Conservation (phyloP, 2,797 vertebrate species). For the Uromys caudimaculatus region DNA sequence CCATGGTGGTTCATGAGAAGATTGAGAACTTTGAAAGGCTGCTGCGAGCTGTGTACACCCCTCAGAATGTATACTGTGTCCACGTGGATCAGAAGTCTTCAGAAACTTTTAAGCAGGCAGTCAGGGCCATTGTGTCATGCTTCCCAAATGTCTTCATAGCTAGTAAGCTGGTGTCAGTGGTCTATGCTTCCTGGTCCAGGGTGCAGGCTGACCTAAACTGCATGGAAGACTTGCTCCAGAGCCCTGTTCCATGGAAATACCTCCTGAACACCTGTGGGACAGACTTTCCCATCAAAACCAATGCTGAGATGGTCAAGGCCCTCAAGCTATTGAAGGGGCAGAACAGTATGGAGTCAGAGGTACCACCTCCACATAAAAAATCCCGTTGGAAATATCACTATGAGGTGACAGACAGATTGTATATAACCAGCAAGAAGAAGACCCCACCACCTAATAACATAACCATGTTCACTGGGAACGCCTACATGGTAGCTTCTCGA, state of each 20-base stretch:
- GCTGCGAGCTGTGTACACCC: constrained; percentile 90
- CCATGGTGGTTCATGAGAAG: constrained; percentile 93
- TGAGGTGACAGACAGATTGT: constrained; percentile 78
- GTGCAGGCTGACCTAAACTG: constrained; percentile 94
- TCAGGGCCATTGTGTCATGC: constrained; percentile 88
- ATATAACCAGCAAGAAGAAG: constrained; percentile 81
- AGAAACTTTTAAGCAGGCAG: constrained; percentile 85
- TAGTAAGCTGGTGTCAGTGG: constrained; percentile 87
- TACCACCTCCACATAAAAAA: constrained; percentile 83
- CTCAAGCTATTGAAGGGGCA: constrained; percentile 89
- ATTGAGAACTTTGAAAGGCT: constrained; percentile 94
- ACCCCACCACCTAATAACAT: constrained; percentile 87
- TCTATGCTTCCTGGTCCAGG: constrained; percentile 92
- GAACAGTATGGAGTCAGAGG: constrained; percentile 92
- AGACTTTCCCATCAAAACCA: constrained; percentile 94
- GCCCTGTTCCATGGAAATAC: constrained; percentile 90
- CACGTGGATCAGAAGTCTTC: constrained; percentile 91
- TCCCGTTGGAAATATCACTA: constrained; percentile 89
- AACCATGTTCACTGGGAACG: constrained; percentile 93
- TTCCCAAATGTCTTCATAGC: constrained; percentile 92
- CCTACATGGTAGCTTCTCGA: constrained; percentile 91
- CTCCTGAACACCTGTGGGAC: constrained; percentile 93
- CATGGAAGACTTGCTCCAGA: constrained; percentile 90
- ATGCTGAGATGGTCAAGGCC: constrained; percentile 89
- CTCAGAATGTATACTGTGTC: constrained; percentile 93